phyloP scores from a whole-genome alignment of 2,888 invertebrate genomes.

The Diplazon laetatorius region DNA sequence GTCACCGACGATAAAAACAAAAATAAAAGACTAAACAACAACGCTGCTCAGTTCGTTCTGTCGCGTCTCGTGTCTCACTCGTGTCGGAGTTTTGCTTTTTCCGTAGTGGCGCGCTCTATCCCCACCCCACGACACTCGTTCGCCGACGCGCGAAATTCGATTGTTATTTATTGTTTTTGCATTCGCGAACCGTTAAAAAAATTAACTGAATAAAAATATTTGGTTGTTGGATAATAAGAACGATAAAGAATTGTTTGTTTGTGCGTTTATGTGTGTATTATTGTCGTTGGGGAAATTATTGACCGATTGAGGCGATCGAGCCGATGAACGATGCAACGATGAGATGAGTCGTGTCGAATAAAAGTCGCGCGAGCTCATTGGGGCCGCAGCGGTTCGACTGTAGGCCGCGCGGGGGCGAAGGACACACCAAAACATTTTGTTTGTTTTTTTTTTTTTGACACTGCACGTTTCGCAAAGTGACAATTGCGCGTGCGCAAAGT shows the following conservation, averaged over 20 bases:
- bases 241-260: background rate
- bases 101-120: constrained; percentile 18
- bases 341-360: no score
- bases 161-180: background rate
- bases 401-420: no score
- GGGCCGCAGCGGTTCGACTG: no score
- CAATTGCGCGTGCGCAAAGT: constrained; percentile 48
- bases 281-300: background rate
- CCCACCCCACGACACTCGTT: background rate
- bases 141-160: background rate
- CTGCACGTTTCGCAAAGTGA: background rate
- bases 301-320: background rate
- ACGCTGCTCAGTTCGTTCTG: background rate
- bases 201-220: no score
- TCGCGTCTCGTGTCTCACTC: constrained; percentile 1
- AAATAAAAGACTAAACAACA: no score
- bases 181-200: no score
- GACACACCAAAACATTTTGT: no score
- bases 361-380: no score
- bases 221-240: background rate
- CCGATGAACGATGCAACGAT: background rate
- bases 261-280: background rate
- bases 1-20: no score
- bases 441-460: background rate
- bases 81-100: no score